Percentiles rank a stretch among this genome's conserved stretches.
These are phyloP conservation scores for Oreochromis grahami DNA, from an alignment of 2,797 vertebrate genomes.

Conservation along the genomic window DNA sequence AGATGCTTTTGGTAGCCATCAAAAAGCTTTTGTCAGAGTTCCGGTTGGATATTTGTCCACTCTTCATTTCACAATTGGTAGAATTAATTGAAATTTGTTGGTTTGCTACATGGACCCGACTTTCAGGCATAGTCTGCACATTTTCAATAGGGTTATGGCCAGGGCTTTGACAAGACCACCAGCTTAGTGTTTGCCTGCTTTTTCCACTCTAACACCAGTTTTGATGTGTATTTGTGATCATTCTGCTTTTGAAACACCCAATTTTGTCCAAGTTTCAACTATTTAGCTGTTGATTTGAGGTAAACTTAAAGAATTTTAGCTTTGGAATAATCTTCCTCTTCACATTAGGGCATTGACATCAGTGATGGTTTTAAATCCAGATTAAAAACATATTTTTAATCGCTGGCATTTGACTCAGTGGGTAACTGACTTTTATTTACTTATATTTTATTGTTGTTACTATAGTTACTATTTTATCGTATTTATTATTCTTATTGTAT, in stretches of 20 bases:
- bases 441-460: too few relatives aligned
- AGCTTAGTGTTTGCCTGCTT: not conserved
- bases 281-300: not conserved
- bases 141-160: not conserved
- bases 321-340: too few relatives aligned
- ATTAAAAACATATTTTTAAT: too few relatives aligned
- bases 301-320: not conserved
- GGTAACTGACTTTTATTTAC: too few relatives aligned
- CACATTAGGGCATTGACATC: too few relatives aligned
- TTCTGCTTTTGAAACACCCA: not conserved
- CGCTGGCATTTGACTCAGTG: too few relatives aligned
- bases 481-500: too few relatives aligned
- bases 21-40: not conserved
- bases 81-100: not conserved
- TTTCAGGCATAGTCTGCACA: not conserved
- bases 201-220: not conserved
- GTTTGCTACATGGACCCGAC: not conserved
- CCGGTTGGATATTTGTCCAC: not conserved
- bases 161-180: accelerated
- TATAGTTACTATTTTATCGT: too few relatives aligned
- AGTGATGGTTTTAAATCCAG: too few relatives aligned
- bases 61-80: not conserved
- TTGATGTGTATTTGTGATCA: not conserved
- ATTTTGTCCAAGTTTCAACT: not conserved
- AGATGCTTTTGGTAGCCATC: not conserved